Evolutionary conservation across 2,797 vertebrate genomes (phyloP).

Genomic region (Gymnothorax reevesii): DNA sequence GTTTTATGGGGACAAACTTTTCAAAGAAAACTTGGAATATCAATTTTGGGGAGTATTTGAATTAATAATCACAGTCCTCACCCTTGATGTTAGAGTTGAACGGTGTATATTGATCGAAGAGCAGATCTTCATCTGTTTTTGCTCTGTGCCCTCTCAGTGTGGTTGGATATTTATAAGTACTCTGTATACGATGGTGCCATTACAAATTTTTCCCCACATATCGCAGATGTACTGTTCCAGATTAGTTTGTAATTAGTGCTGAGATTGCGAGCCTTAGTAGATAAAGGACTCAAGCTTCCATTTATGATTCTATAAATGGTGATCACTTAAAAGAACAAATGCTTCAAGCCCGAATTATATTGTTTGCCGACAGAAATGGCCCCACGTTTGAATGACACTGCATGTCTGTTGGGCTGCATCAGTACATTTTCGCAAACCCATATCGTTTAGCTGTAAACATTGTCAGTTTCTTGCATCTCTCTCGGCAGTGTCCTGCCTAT

Average conservation of each 20-base stretch:
- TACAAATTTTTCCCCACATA: conserved; percentile 74
- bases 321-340: conserved; percentile 79
- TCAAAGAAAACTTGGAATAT: conserved; percentile 63
- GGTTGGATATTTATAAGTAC: conserved; percentile 72
- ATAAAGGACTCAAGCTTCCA: conserved; percentile 79
- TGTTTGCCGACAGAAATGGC: conserved; percentile 74
- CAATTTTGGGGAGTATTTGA: conserved; percentile 72
- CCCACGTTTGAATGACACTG: conserved; percentile 73
- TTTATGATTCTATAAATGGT: conserved; percentile 74
- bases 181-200: conserved; percentile 73
- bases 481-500: conserved; percentile 51
- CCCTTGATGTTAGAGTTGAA: conserved; percentile 68
- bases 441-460: conserved; percentile 71
- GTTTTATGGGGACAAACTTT: conserved; percentile 62
- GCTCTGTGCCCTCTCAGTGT: conserved; percentile 46
- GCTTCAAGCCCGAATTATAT: conserved; percentile 76
- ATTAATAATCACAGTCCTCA: conserved; percentile 77
- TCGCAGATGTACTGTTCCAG: conserved; percentile 80
- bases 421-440: conserved; percentile 77
- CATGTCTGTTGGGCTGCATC: conserved; percentile 67
- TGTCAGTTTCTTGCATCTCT: conserved; percentile 60
- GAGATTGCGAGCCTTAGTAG: conserved; percentile 81
- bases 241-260: conserved; percentile 87
- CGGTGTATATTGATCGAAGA: conserved; percentile 70
- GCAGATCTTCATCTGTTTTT: conserved; percentile 60